phyloP scores from a whole-genome alignment of 2,888 invertebrate genomes.

The Melinaea marsaeus region DNA sequence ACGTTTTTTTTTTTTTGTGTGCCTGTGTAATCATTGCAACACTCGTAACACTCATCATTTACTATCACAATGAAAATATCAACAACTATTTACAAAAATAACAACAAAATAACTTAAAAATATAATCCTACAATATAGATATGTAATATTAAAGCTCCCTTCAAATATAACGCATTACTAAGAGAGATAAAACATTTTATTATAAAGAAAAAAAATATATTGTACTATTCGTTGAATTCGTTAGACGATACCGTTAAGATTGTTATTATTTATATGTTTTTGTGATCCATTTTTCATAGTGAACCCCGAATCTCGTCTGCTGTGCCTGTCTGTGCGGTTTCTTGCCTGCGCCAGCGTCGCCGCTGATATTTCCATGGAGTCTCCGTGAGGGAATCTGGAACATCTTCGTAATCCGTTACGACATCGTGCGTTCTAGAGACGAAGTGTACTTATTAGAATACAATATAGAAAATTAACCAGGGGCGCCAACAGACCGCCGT shows the following conservation, averaged over 20 bases:
- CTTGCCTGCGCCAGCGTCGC: slow-evolving; percentile 64
- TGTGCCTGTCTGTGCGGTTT: slow-evolving; percentile 49
- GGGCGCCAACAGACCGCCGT: too few relatives aligned
- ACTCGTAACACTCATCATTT: not conserved
- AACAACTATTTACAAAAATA: slow-evolving; percentile 24
- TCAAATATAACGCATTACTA: slow-evolving; percentile 35
- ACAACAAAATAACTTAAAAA: slow-evolving; percentile 16
- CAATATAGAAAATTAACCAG: too few relatives aligned
- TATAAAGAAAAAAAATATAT: slow-evolving; percentile 9
- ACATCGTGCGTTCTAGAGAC: slow-evolving; percentile 55
- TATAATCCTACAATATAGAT: slow-evolving; percentile 43
- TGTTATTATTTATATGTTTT: slow-evolving; percentile 63
- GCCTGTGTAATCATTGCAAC: too few relatives aligned
- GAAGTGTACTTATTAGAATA: not conserved
- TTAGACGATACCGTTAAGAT: slow-evolving; percentile 48
- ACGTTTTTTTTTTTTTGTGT: too few relatives aligned
- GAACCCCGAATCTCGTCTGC: slow-evolving; percentile 52
- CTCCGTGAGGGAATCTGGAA: slow-evolving; percentile 66
- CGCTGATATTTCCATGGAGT: slow-evolving; percentile 73
- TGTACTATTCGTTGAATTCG: slow-evolving; percentile 1
- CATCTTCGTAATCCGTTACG: slow-evolving; percentile 57
- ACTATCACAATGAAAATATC: slow-evolving; percentile 20
- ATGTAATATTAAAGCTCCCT: slow-evolving; percentile 62
- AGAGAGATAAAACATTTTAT: slow-evolving; percentile 14
- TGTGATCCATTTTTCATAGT: slow-evolving; percentile 53